Evolutionary conservation across 2,888 invertebrate species (phyloP), one percentile per base, ranked within the genome.

Genomic region (Limnephilus rhombicus): DNA sequence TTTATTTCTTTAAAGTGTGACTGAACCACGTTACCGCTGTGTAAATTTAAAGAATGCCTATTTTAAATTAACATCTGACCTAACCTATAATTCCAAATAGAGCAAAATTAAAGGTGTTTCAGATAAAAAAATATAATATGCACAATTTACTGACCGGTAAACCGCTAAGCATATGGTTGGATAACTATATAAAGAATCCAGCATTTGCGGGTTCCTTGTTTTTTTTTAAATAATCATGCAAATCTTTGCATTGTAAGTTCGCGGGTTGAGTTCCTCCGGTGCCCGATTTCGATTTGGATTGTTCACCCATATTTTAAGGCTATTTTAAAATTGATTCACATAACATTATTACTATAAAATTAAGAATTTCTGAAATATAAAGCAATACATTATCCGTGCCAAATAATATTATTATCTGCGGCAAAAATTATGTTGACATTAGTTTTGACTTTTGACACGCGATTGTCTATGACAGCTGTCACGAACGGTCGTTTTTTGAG

Each of bases 161-260:
- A 99, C 98, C 37, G 99, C 99, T 94, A 99, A 96, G 95, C 99
- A 99, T 95, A 99, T 99, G 5, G 99, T 98, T 5, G 99, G 99
- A 96, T 99, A 98, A 94, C 98, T 98, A 95, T 99, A 99, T 7
- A 99, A 96, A 94, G 97, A 98, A 94, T 99, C 98, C 91, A 99
- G 96, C 91, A 98, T 97, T 94, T 97, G 97, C 13, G 97, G 96
- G 0, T 98, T 97, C 92, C 98, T 96, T 85, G 98, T 98, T 95
- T 98, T 98, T 49, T 95, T 98, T 98, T 49, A 99, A 95, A 96
- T 99, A 99, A 94, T 98, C 98, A 94, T 99, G 98, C 85, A 99
- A 97, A 96, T 99, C 98, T 96, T 98, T 99, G 95, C 98, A 99
- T 94, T 98, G 97, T 94, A 98, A 96, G 94, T 98, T 97, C 80